Conservation (phyloP, 1,140 invertebrate species). For the Steinernema khuongi region DNA sequence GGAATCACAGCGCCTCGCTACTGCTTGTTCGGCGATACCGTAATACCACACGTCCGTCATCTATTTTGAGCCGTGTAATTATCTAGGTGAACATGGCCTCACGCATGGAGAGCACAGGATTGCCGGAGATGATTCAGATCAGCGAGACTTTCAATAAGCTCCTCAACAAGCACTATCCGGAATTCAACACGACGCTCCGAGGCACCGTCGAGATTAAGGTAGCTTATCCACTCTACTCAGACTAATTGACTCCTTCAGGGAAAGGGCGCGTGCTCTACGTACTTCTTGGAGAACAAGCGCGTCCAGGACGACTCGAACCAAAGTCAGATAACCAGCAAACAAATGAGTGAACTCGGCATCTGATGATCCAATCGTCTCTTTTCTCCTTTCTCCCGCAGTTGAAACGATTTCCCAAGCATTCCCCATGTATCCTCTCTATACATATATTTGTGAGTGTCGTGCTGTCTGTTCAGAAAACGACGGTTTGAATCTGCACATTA, state of each 20-base stretch:
- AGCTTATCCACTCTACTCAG: neutral
- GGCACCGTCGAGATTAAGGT: conserved; percentile 55
- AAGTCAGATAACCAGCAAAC: neutral
- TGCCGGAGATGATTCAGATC: conserved; percentile 54
- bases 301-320: neutral
- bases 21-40: conserved; percentile 7
- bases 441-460: no score
- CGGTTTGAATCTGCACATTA: neutral
- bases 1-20: conserved; percentile 29
- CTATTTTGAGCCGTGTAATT: neutral
- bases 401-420: no score
- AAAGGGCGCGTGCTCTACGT: conserved; percentile 25
- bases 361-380: neutral
- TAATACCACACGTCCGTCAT: conserved; percentile 20
- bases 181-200: conserved; percentile 41
- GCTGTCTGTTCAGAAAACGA: neutral
- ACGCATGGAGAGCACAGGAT: conserved; percentile 71
- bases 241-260: conserved; percentile 20
- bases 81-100: conserved; percentile 71
- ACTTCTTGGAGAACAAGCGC: conserved; percentile 24
- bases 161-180: conserved; percentile 36
- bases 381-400: no score
- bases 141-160: conserved; percentile 42
- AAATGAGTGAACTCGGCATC: neutral
- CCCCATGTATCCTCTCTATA: no score